These are phyloP conservation scores for Colinus virginianus DNA, from an alignment of 2,113 vertebrate genomes.

Conservation along the genomic window DNA sequence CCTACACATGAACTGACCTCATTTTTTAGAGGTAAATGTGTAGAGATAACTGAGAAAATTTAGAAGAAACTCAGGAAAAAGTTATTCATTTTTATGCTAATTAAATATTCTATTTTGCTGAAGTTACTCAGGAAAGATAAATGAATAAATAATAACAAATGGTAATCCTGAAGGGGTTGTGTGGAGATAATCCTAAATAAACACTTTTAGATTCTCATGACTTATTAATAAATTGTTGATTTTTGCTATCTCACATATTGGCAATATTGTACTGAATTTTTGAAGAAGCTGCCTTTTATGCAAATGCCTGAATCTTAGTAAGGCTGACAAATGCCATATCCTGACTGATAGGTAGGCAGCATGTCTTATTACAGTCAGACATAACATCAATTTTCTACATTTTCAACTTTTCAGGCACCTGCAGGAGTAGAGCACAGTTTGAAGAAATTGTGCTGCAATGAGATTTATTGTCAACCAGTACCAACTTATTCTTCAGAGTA, in stretches of 20 bases:
- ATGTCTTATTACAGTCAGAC: neutral
- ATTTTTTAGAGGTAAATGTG: neutral
- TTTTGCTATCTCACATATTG: neutral
- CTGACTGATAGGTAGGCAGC: neutral
- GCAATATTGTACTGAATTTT: neutral
- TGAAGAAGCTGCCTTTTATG: neutral
- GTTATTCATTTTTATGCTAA: neutral
- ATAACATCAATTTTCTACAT: conserved; percentile 3
- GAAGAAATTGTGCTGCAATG: neutral
- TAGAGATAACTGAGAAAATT: neutral
- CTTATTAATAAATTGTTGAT: conserved; percentile 28
- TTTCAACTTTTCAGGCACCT: neutral
- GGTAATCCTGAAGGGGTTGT: neutral
- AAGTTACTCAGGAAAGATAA: neutral
- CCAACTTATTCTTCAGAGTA: neutral
- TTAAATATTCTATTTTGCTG: neutral
- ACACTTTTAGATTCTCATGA: neutral
- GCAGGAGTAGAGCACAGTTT: neutral
- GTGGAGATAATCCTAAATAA: conserved; percentile 4
- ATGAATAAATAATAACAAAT: neutral
- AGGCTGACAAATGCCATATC: neutral
- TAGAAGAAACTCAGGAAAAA: neutral
- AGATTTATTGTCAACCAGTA: conserved; percentile 19
- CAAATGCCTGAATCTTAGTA: neutral
- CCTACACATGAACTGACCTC: neutral